Evolutionary conservation across 2,888 invertebrate species (phyloP), one percentile per base, ranked within the genome.

Genomic region (Branchipolynoe longqiensis): DNA sequence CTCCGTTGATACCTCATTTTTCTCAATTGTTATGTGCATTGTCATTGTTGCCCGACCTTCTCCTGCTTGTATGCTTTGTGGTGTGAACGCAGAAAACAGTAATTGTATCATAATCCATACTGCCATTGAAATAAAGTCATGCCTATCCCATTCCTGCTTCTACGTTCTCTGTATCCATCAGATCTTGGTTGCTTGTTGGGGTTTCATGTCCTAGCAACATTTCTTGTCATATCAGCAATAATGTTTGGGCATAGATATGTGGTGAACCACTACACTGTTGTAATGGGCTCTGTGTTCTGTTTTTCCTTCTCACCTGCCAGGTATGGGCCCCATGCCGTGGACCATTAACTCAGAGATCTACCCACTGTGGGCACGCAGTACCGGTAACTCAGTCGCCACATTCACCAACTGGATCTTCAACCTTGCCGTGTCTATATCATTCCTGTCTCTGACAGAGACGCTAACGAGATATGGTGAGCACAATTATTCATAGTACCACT

Each of bases 311-410:
- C n/a, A 25, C n/a, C 6, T 41, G 12, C 14, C 87, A 94, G 95
- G 92, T 25, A 91, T 92, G 91, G 92, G 91, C 6, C 94, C 95
- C 2, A 94, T 95, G 93, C 95, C 95, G 0, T 95, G 95, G 95
- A 94, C 95, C 0, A 93, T 95, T 84, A 95, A 95, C 89, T 94
- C 95, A 28, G 95, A 95, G 90, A 94, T 95, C 78, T 95, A 94
- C 89, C 95, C 95, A 0, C 89, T 94, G 12, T 95, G 95, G 95
- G 95, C 95, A 2, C 91, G 95, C 28, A 92, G 94, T 54, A 94
- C 94, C 0, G 94, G 95, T 83, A 94, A 91, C 87, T 93, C 94
- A 54, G 88, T 94, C 56, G 92, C 95, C 4, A 94, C 94, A 0
- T 93, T 94, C 8, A 90, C 92, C 56, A 95, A 95, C 89, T 95